Evolutionary conservation across 2,113 vertebrate genomes (phyloP).

Genomic region (Megalops atlanticus): DNA sequence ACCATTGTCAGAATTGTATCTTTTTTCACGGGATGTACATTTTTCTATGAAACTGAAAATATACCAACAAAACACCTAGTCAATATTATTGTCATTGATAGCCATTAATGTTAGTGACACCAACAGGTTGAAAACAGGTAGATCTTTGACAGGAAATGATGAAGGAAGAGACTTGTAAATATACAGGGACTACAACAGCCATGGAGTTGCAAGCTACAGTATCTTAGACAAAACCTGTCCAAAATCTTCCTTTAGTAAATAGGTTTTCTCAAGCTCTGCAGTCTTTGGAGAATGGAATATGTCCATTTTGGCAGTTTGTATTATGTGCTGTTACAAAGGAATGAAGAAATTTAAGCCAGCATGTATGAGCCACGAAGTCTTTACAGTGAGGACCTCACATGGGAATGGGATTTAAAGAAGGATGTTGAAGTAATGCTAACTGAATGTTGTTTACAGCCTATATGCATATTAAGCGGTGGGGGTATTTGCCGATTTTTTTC

Average conservation of each 20-base stretch:
- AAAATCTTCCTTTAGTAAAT: no score
- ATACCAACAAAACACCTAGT: slow-evolving; percentile 79
- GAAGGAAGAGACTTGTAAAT: no score
- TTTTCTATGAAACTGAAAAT: slow-evolving; percentile 72
- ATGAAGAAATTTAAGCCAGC: background rate
- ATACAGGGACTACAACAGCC: background rate
- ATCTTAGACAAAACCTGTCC: background rate
- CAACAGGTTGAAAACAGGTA: slow-evolving; percentile 50
- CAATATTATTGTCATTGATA: slow-evolving; percentile 63
- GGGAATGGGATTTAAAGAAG: background rate
- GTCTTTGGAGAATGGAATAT: background rate
- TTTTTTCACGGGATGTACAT: slow-evolving; percentile 37
- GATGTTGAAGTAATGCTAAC: no score
- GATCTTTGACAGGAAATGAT: background rate
- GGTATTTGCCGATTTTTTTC: no score
- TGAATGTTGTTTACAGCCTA: no score
- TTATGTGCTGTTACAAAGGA: background rate
- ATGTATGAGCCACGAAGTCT: background rate
- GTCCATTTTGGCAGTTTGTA: background rate
- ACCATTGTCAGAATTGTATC: slow-evolving; percentile 53
- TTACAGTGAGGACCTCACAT: background rate
- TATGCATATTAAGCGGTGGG: no score
- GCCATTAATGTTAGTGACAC: slow-evolving; percentile 61
- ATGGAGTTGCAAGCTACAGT: background rate
- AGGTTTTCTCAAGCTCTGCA: background rate